A percentile compares a stretch with the other conserved stretches of the same genome.
Evolutionary conservation across 2,797 vertebrate genomes (phyloP).

Genomic region (Knipowitschia caucasica): DNA sequence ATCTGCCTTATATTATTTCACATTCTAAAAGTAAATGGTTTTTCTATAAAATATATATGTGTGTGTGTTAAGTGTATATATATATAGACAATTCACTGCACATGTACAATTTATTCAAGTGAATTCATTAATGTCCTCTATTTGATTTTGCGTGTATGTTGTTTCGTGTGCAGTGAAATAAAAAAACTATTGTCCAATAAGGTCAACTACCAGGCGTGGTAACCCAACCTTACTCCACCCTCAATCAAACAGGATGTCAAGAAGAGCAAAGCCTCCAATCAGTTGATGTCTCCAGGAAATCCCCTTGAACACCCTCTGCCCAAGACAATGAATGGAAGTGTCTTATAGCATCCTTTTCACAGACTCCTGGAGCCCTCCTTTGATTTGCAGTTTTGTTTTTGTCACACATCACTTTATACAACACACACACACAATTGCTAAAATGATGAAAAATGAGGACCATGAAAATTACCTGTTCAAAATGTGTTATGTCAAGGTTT

Average conservation of each 20-base stretch:
- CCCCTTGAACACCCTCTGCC: constrained; percentile 46
- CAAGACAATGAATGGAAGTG: constrained; percentile 69
- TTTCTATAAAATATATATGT: too few relatives aligned
- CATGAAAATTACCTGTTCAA: too few relatives aligned
- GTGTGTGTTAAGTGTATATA: too few relatives aligned
- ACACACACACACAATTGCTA: constrained; percentile 10
- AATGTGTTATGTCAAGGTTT: too few relatives aligned
- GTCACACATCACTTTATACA: constrained; percentile 17
- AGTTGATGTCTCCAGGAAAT: constrained; percentile 66
- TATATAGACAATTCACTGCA: constrained; percentile 43
- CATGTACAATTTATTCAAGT: too few relatives aligned
- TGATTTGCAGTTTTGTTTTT: constrained; percentile 19
- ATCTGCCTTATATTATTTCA: too few relatives aligned
- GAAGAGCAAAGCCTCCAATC: constrained; percentile 38
- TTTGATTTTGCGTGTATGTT: too few relatives aligned
- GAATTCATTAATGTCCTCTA: too few relatives aligned
- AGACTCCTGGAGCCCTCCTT: constrained; percentile 9
- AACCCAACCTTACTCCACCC: constrained; percentile 4
- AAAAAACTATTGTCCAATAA: background rate
- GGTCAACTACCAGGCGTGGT: too few relatives aligned
- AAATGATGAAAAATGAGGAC: too few relatives aligned
- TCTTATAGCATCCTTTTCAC: constrained; percentile 55
- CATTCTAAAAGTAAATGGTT: too few relatives aligned
- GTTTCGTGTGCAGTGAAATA: background rate
- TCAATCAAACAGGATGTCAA: constrained; percentile 9